Evolutionary conservation across 2,113 vertebrate species (phyloP), one percentile per base, ranked within the genome.

Genomic region (Oryzias javanicus): DNA sequence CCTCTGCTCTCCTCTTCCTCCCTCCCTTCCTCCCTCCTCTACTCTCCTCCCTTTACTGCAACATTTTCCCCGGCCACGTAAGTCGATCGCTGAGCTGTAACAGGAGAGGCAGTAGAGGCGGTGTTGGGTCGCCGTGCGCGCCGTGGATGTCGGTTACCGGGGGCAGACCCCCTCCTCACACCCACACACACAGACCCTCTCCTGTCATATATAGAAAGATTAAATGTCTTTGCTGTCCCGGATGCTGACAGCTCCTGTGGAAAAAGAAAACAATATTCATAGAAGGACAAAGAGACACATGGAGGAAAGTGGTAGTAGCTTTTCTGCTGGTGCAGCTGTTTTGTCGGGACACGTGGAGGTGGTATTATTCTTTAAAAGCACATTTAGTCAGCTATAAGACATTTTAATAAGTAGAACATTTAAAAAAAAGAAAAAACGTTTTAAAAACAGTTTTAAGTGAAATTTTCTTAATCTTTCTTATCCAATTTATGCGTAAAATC

Each of bases 41-140:
- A 6, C 25, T 27, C 25, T 27, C 25, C 87, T 72, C 83, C 73
- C 90, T 89, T 91, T 92, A 88, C 89, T 91, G 85, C 89, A 91
- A 89, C 88, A 85, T 85, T 90, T 78, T 76, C 80, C 71, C 77
- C 72, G 73, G 64, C 75, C 76, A 74, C 80, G 87, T 85, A 94
- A 96, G 93, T 95, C 91, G 93, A 94, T 91, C 89, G 85, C 87
- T 90, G 90, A 90, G 93, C 94, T 92, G 93, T 93, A 92, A 94
- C 92, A 91, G 92, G 82, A 90, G 85, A 87, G 81, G 80, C 82
- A 67, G 81, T 72, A 72, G 80, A 84, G 86, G 77, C 70, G 61
- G 76, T 83, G 83, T 79, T 74, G 74, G 81, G 84, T 87, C 79
- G 64, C 81, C 45, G 62, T 78, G 65, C 63, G 42, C 55, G 25